These are phyloP conservation scores for Malthinus flaveolus DNA, from an alignment of 2,888 invertebrate genomes.

Conservation along the genomic window DNA sequence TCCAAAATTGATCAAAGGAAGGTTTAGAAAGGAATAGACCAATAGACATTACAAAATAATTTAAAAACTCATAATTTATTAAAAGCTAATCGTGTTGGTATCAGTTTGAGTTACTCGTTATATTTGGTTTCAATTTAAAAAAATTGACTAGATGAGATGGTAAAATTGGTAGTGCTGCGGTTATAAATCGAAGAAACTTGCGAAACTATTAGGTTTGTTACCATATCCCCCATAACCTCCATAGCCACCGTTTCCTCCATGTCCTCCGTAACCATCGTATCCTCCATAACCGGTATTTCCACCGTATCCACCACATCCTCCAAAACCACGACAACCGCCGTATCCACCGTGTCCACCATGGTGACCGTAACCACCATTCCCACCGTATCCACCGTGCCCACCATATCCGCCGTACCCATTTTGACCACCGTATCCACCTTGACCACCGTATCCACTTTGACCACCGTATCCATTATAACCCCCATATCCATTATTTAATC, in stretches of 20 bases:
- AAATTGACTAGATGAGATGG: too few species aligned
- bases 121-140: too few species aligned
- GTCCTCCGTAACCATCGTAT: slow-evolving; percentile 11
- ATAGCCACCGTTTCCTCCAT: slow-evolving; percentile 10
- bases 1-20: too few species aligned
- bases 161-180: too few species aligned
- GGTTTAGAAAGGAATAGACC: too few species aligned
- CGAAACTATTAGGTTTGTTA: not conserved
- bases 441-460: slow-evolving; percentile 6
- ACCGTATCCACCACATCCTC: not conserved
- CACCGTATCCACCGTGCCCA: slow-evolving; percentile 10
- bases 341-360: slow-evolving; percentile 22
- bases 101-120: too few species aligned
- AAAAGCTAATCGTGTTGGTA: too few species aligned
- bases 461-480: slow-evolving; percentile 10
- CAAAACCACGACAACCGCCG: slow-evolving; percentile 10
- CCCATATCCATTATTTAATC: slow-evolving; percentile 13
- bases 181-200: too few species aligned
- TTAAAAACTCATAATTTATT: too few species aligned
- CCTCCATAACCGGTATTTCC: slow-evolving; percentile 12
- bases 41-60: too few species aligned
- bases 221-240: not conserved
- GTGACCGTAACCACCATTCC: slow-evolving; percentile 17
- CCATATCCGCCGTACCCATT: not conserved
- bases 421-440: slow-evolving; percentile 12